These are phyloP conservation scores for Mareca strepera DNA, from an alignment of 2,797 vertebrate species.

Conservation along the genomic window DNA sequence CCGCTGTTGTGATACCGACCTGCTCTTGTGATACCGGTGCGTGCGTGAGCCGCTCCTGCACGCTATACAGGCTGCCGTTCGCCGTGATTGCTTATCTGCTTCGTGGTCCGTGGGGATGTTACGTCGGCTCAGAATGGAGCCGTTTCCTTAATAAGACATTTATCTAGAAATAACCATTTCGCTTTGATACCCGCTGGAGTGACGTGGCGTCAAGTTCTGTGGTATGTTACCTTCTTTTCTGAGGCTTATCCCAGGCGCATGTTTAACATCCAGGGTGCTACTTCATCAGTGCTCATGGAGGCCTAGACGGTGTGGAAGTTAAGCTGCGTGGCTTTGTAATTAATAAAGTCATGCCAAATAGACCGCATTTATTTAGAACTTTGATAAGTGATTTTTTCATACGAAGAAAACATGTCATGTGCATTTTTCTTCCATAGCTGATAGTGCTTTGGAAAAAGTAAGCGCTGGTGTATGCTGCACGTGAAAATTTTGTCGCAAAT, in stretches of 20 bases:
- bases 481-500: neutral
- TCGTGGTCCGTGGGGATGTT: neutral
- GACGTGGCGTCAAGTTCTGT: rapidly evolving
- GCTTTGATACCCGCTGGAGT: neutral
- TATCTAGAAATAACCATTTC: neutral
- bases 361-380: neutral
- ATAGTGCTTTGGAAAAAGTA: neutral
- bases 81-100: rapidly evolving
- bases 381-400: neutral
- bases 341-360: neutral
- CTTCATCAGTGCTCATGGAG: neutral
- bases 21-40: rapidly evolving
- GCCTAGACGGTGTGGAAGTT: neutral
- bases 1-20: neutral
- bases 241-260: neutral
- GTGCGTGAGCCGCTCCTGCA: rapidly evolving
- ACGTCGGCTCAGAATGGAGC: neutral
- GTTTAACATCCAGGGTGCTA: neutral
- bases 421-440: neutral
- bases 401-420: neutral
- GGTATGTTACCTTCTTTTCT: neutral
- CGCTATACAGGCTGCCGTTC: rapidly evolving
- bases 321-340: neutral
- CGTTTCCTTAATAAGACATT: neutral
- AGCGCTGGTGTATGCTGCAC: neutral